phyloP scores from a whole-genome alignment of 2,797 vertebrate genomes.

The Dipus sagitta region DNA sequence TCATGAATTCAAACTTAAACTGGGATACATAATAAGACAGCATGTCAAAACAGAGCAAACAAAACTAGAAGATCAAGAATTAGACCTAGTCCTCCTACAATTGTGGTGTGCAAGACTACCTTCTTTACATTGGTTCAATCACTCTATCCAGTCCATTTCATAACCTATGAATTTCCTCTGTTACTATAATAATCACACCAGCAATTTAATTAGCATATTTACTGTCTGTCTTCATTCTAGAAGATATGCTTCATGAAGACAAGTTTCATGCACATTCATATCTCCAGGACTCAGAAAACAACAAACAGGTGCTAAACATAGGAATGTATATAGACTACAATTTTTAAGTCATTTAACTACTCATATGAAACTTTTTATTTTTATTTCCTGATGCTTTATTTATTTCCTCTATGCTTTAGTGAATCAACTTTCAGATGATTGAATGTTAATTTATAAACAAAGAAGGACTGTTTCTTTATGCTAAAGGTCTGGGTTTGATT shows the following conservation, averaged over 20 bases:
- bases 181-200: background rate
- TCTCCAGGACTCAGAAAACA: background rate
- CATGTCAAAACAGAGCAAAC: too few species aligned
- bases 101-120: background rate
- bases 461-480: background rate
- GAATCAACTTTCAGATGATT: constrained; percentile 32
- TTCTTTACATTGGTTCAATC: background rate
- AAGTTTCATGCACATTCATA: background rate
- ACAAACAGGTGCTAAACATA: background rate
- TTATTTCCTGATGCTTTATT: background rate
- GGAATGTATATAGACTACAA: background rate
- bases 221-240: background rate
- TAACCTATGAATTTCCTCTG: background rate
- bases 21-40: too few species aligned
- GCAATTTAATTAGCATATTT: background rate
- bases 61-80: too few species aligned
- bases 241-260: background rate
- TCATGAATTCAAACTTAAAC: too few species aligned
- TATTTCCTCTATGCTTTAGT: background rate
- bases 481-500: background rate
- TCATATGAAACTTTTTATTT: background rate
- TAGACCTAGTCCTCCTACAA: background rate
- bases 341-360: constrained; percentile 9
- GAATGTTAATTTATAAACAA: background rate
- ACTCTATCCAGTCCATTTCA: background rate